Evolutionary conservation across 1,140 invertebrate species (phyloP).

Genomic region (Heterodera schachtii): DNA sequence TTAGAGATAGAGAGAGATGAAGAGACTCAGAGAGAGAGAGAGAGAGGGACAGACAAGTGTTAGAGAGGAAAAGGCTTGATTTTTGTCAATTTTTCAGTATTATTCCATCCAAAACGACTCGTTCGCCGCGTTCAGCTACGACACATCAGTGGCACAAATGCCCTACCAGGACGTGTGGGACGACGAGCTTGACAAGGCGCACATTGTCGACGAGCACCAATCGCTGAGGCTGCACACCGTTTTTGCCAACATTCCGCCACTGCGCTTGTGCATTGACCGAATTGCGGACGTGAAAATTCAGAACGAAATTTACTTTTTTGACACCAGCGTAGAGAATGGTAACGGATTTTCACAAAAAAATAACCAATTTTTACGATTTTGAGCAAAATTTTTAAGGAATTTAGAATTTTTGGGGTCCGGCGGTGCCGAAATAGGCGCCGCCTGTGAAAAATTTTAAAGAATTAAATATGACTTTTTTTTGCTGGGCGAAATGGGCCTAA

Average conservation of each 20-base stretch:
- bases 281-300: slow-evolving; percentile 62
- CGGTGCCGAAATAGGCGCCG: too few species aligned
- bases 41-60: too few species aligned
- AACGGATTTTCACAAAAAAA: slow-evolving; percentile 54
- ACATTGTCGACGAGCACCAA: slow-evolving; percentile 69
- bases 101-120: slow-evolving; percentile 76
- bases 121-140: slow-evolving; percentile 86
- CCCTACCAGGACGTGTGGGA: slow-evolving; percentile 70
- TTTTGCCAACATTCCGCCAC: slow-evolving; percentile 48
- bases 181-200: slow-evolving; percentile 74
- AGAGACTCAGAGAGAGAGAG: too few species aligned
- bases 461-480: too few species aligned
- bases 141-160: slow-evolving; percentile 60
- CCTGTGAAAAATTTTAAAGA: too few species aligned
- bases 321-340: slow-evolving; percentile 76
- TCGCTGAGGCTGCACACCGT: slow-evolving; percentile 74
- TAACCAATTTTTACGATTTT: too few species aligned
- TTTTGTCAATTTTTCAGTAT: slow-evolving; percentile 71
- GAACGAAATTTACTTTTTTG: slow-evolving; percentile 84
- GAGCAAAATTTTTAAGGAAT: too few species aligned
- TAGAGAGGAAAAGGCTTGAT: too few species aligned
- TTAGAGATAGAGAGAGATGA: too few species aligned
- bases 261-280: slow-evolving; percentile 55
- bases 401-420: too few species aligned
- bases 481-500: too few species aligned